Evolutionary conservation across 1,140 invertebrate genomes (phyloP), one percentile per base, ranked within the genome.

Genomic region (Ostrea denselamellosa): DNA sequence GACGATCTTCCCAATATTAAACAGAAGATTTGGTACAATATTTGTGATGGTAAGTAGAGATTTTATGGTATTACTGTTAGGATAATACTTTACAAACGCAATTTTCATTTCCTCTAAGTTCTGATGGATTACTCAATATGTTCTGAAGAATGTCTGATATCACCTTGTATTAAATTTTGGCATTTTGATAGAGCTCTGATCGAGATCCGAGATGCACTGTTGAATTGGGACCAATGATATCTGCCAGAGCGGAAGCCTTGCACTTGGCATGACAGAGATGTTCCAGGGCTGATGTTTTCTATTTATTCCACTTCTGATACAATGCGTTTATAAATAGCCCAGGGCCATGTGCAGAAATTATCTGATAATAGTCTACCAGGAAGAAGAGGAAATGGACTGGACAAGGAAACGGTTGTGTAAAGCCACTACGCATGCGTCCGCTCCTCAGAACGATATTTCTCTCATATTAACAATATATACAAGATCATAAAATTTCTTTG

Each of bases 11-110:
- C 88, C 34, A 68, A 86, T 0, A 71, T 93, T 12, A 88, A 90
- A 87, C 82, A 88, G 22, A 87, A 87, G 22, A 87, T 93, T 17
- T 85, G 92, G 44, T 88, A 92, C 77, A 82, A 90, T 19, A 71
- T 93, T 4, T 93, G 93, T 90, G 93, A 91, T 62, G 89, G 87
- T 91, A 81, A 83, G 82, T 83, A 10, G 2, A 34, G 14, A 25
- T 77, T 28, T 77, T 22, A 14, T 19, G 0, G 17, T 17, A 17
- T 62, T 62, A 7, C n/a, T 19, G 5, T 2, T 62, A 62, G 17
- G 5, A 17, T 19, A 62, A 62, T 62, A n/a, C n/a, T 62, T 17
- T 19, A 56, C 0, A 5, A 44, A 44, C 5, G 34, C 34, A 44
- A 44, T 44, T 44, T 44, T 44, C 34, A 44, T 44, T 44, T 44